phyloP scores from a whole-genome alignment of 2,888 invertebrate genomes.

The Fragum sueziense region DNA sequence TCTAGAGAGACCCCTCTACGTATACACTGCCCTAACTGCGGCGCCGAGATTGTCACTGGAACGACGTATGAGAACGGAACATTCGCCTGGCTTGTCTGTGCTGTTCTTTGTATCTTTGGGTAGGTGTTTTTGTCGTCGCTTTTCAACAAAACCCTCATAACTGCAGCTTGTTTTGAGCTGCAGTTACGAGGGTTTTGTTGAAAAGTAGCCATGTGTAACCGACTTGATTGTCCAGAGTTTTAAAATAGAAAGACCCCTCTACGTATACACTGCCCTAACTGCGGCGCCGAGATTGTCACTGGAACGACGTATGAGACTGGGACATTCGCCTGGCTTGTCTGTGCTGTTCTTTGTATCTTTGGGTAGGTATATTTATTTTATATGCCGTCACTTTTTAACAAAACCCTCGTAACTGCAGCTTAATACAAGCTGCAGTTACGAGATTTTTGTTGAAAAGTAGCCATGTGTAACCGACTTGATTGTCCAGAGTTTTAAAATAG shows the following conservation, averaged over 20 bases:
- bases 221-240: conserved; percentile 71
- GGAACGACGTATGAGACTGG: conserved; percentile 76
- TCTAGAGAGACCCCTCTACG: conserved; percentile 75
- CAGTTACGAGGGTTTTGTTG: too few species aligned
- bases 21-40: conserved; percentile 77
- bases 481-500: conserved; percentile 73
- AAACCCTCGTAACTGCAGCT: too few species aligned
- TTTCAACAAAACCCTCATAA: too few species aligned
- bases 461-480: too few species aligned
- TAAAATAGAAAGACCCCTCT: conserved; percentile 73
- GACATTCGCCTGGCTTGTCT: conserved; percentile 78
- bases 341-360: conserved; percentile 75
- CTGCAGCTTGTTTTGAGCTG: too few species aligned
- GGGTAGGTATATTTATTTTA: conserved; percentile 79
- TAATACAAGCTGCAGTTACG: too few species aligned
- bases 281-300: conserved; percentile 78
- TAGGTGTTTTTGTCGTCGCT: too few species aligned
- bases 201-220: too few species aligned
- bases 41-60: conserved; percentile 76
- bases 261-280: conserved; percentile 76
- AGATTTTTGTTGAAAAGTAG: too few species aligned
- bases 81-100: conserved; percentile 78
- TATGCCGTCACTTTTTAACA: too few species aligned
- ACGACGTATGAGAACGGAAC: conserved; percentile 77
- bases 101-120: conserved; percentile 78